Evolutionary conservation across 1,140 invertebrate species (phyloP), one percentile per base, ranked within the genome.

Genomic region (Leptonema lineaticorne): DNA sequence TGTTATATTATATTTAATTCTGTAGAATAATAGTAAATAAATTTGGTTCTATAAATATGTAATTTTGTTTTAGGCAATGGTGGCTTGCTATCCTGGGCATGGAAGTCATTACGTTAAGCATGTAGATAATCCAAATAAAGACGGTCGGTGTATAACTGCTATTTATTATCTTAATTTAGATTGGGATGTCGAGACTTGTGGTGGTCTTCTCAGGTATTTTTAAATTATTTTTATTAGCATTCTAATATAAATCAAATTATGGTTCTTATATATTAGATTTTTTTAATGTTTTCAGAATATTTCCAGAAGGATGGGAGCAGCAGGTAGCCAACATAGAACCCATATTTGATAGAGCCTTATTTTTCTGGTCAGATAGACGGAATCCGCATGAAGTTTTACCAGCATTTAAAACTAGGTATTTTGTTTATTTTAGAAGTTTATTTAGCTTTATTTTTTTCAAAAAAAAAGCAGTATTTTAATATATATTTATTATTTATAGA

Each of bases 361-460:
- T 98, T 78, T 99, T 98, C 81, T 99, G 96, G 96, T 98, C 96
- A 1, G 96, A 98, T 77, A 84, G 92, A 70, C 84, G 96, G 73
- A 98, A 98, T 85, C 96, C 96, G 0, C 96, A 98, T 78, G 96
- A 98, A 83, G 96, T 99, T 0, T 91, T 95, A 78, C 95, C 95
- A 2, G 89, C 96, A 0, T 92, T 86, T 76, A 86, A 87, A 74
- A 94, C 92, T 18, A 91, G 85, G 80, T 81, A 70, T 69, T 45
- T 37, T 28, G 63, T 70, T 27, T 57, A 67, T 57, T 37, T 33
- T 59, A 30, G 16, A 30, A 37, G n/a, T n/a, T n/a, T n/a, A n/a
- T n/a, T n/a, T n/a, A n/a, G n/a, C n/a, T 57, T 7, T 24, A 5
- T 8, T 60, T 6, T 7, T 29, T 9, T 33, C n/a, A 33, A n/a